Evolutionary conservation across 1,140 invertebrate species (phyloP).

Genomic region (Philopotamus ludificatus): DNA sequence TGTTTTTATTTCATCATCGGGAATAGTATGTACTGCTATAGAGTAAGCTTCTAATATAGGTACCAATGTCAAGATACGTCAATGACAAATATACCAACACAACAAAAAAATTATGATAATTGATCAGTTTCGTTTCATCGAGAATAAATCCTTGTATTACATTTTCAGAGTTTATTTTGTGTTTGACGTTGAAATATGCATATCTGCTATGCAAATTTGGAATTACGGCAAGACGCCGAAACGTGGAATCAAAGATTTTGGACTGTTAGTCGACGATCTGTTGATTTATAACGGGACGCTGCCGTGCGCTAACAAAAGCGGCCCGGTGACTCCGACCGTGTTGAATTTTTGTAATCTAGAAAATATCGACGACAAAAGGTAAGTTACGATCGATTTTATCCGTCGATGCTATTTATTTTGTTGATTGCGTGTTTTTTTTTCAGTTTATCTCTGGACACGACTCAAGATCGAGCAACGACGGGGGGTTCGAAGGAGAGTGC

Average conservation of each 20-base stretch:
- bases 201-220: conserved; percentile 79
- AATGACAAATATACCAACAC: no score
- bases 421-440: background rate
- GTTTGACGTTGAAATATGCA: conserved; percentile 70
- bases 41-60: no score
- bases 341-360: conserved; percentile 24
- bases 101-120: no score
- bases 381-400: background rate
- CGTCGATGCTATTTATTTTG: background rate
- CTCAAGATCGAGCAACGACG: conserved; percentile 41
- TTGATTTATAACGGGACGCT: conserved; percentile 72
- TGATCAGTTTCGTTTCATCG: no score
- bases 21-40: no score
- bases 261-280: conserved; percentile 74
- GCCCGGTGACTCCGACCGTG: conserved; percentile 43
- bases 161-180: conserved; percentile 74
- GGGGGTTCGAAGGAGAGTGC: conserved; percentile 44
- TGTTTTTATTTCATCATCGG: no score
- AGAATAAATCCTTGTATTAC: no score
- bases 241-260: conserved; percentile 80
- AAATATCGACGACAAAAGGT: conserved; percentile 13
- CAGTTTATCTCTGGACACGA: background rate
- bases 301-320: conserved; percentile 50
- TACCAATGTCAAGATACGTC: no score
- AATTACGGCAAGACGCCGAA: conserved; percentile 79